Base-by-base conservation (phyloP, 2,797 vertebrate species). In the Trichosurus vulpecula region DNA sequence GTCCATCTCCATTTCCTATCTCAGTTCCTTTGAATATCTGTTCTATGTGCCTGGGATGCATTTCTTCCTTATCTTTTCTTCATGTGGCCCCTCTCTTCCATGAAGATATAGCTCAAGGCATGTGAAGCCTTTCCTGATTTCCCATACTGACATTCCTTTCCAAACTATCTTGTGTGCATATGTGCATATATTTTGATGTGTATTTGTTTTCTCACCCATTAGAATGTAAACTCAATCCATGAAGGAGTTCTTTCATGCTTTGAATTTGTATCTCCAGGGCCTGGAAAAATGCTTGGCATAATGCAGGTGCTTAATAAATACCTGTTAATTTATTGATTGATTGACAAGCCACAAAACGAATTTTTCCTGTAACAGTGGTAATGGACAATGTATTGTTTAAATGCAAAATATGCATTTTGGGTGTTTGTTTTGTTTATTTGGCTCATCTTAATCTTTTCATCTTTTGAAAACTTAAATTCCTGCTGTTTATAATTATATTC, bases 361-460 rank as follows among this genome's bases (percentile, higher is more conserved):
- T 41, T 74, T 74, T 74, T 74, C n/a, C 16, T 41, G 1, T 74
- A 16, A n/a, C 35, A 41, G 2, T 41, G 16, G 66, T 16, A 74
- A 41, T 41, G 6, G 6, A 74, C 66, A 74, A 19, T 74, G 4
- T 9, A 74, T 74, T 41, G 66, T 41, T 41, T 74, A 41, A 41
- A 74, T 41, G n/a, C 1, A n/a, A 74, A 74, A 41, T 53, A 55
- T 12, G 74, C 66, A 93, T 95, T 41, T 54, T 54, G 93, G 2
- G 92, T 92, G 91, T 90, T 92, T 94, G 31, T 61, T 94, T 93
- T 94, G 35, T 53, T 91, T 93, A 30, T 74, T 93, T 94, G 90
- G 9, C 30, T 92, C 57, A 52, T 41, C 66, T 92, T 92, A 92
- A 89, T 94, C 22, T 90, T 95, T 95, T 41, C 6, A 95, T 58